Conservation (phyloP, 2,888 invertebrate genomes). For the Harmothoe impar region DNA sequence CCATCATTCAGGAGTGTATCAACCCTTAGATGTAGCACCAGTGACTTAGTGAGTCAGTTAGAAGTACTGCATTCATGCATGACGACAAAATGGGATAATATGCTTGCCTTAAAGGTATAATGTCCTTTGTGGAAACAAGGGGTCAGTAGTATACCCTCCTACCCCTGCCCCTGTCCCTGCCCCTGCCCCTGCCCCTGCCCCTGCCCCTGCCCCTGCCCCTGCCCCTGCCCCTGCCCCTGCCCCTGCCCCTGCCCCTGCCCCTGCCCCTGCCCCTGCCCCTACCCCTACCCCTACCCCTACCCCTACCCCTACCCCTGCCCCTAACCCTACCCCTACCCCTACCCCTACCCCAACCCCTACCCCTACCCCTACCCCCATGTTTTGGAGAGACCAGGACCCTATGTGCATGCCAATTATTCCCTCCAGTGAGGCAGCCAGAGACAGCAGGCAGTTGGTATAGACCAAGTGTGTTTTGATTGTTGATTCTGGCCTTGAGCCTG, state of each 20-base stretch:
- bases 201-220: background rate
- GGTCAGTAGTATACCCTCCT: too few species aligned
- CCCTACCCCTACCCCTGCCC: too few species aligned
- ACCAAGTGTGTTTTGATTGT: constrained; percentile 23
- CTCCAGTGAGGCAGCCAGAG: background rate
- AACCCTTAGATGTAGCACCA: too few species aligned
- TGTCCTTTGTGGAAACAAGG: too few species aligned
- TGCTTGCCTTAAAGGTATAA: too few species aligned
- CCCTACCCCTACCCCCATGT: background rate
- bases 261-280: background rate
- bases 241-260: too few species aligned
- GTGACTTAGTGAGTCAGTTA: too few species aligned
- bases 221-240: background rate
- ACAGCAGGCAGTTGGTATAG: constrained; percentile 10
- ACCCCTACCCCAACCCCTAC: background rate
- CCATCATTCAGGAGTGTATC: too few species aligned
- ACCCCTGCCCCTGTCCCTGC: too few species aligned
- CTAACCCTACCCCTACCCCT: background rate
- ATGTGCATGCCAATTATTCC: background rate
- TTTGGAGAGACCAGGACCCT: background rate
- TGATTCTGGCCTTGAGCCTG: background rate
- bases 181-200: too few species aligned
- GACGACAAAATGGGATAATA: too few species aligned
- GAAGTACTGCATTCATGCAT: too few species aligned
- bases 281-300: background rate